Evolutionary conservation across 2,797 vertebrate genomes (phyloP), one percentile per base, ranked within the genome.

Genomic region (Rhinella marina): DNA sequence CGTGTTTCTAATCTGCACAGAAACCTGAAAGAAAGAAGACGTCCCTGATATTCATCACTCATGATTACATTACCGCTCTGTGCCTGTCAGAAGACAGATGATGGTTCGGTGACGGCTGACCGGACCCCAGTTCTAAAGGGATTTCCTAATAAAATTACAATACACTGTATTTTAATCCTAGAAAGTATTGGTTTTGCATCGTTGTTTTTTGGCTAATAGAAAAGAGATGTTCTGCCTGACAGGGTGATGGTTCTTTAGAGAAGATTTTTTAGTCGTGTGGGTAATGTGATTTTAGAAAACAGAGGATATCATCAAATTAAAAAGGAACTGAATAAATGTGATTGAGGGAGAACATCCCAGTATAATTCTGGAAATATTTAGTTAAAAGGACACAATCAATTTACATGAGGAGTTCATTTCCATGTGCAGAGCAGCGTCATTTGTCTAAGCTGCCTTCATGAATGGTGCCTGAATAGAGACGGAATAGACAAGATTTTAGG

Each of bases 91-190:
- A 56, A 83, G 84, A 83, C 62, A 83, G 61, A 82, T 72, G 52
- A 89, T 68, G 73, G 52, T 23, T 86, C 64, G 64, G 82, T 75
- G 77, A 73, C 25, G 87, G 73, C 23, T 81, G 64, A 81, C 79
- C 72, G 50, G 66, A 41, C 80, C 48, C 61, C 50, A 19, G 9
- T 70, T 86, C 52, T 79, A 61, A 32, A 82, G 84, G 78, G 75
- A 76, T 86, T 86, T 76, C 73, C 73, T 78, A 86, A 82, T 82
- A 86, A 78, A 82, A 89, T 89, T 86, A 82, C 78, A 72, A 41
- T 72, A 83, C 50, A 66, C 23, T 70, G 83, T 29, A 83, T 89
- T 86, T 62, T 54, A 86, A 86, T 86, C 32, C 79, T 77, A 72
- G 79, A 79, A 79, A 79, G 62, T 77, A 79, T 86, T 83, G 48